phyloP scores from a whole-genome alignment of 1,140 invertebrate genomes.

The Rhagoletis zephyria region DNA sequence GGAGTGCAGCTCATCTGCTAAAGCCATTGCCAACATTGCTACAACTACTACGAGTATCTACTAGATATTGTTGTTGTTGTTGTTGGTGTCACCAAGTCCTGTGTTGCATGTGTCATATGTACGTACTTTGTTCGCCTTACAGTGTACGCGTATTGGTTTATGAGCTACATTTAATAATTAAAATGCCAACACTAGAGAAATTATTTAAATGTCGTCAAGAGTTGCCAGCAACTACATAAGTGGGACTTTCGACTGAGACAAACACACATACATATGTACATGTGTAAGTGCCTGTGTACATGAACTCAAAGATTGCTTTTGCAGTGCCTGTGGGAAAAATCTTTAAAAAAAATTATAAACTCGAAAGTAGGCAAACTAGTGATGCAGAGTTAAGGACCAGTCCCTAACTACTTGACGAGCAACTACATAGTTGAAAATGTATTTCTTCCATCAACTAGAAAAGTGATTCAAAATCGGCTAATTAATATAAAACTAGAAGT shows the following conservation, averaged over 20 bases:
- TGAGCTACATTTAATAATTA: conserved; percentile 70
- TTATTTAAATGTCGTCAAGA: conserved; percentile 70
- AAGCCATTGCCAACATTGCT: background rate
- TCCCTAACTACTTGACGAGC: no score
- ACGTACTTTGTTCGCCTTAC: background rate
- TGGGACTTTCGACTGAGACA: background rate
- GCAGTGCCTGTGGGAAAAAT: no score
- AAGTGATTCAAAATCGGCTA: no score
- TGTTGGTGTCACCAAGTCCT: background rate
- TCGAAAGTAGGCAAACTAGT: no score
- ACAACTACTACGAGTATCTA: background rate
- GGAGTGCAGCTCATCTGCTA: conserved; percentile 6
- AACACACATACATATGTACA: background rate
- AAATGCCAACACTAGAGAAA: conserved; percentile 68
- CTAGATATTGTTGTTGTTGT: background rate
- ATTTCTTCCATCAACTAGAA: no score
- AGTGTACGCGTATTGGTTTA: background rate
- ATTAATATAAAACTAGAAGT: no score
- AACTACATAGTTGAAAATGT: no score
- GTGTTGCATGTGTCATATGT: background rate
- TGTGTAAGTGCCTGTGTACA: background rate
- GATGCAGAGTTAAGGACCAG: no score
- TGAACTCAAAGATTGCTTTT: no score
- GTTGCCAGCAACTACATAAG: conserved; percentile 28
- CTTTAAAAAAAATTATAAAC: no score